Evolutionary conservation across 2,888 invertebrate genomes (phyloP).

Genomic region (Hemistola chrysoprasaria): DNA sequence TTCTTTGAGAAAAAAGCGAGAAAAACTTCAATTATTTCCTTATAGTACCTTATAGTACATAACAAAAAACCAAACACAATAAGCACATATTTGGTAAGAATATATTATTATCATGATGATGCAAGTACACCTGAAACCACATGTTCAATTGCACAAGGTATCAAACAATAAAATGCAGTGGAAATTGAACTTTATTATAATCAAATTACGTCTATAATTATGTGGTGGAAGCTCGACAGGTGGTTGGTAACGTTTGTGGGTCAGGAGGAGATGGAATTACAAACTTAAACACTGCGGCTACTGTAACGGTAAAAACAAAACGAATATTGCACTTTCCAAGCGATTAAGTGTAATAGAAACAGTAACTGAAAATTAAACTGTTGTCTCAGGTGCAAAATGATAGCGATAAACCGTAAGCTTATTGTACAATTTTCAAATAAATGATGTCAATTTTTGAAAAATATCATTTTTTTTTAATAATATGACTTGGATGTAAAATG

Average conservation of each 20-base stretch:
- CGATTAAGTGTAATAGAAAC: not conserved
- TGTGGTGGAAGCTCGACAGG: constrained; percentile 11
- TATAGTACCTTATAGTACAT: not conserved
- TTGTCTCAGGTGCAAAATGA: too few species aligned
- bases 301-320: constrained; percentile 10
- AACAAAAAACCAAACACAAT: constrained; percentile 14
- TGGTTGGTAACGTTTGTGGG: constrained; percentile 27
- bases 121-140: constrained; percentile 22
- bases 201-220: constrained; percentile 11
- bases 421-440: too few species aligned
- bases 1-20: too few species aligned
- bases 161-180: constrained; percentile 15
- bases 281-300: constrained; percentile 22
- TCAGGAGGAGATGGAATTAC: constrained; percentile 28
- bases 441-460: too few species aligned
- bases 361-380: not conserved
- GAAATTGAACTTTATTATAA: constrained; percentile 12
- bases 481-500: too few species aligned
- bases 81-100: constrained; percentile 17
- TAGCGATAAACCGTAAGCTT: too few species aligned
- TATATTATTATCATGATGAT: constrained; percentile 17
- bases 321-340: constrained; percentile 6
- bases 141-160: constrained; percentile 24
- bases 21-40: too few species aligned
- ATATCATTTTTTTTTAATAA: too few species aligned